Conservation (phyloP, 2,113 vertebrate species). For the Pitta sordida region DNA sequence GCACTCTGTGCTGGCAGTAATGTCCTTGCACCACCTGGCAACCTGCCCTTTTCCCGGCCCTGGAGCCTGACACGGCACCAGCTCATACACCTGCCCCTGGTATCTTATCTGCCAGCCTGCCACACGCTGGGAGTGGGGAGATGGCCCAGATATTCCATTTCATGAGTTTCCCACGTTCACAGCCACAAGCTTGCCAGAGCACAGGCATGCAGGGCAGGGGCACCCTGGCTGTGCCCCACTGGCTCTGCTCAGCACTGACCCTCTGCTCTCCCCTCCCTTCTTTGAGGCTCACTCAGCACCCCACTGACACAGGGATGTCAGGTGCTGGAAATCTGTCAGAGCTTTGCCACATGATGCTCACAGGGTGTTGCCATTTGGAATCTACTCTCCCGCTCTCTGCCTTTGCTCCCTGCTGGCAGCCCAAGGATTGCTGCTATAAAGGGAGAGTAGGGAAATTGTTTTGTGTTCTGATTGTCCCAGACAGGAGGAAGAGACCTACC, state of each 20-base stretch:
- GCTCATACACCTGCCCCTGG: background rate
- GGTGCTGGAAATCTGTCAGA: background rate
- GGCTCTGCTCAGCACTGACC: background rate
- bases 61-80: rapidly evolving
- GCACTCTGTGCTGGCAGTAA: background rate
- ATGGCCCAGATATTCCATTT: background rate
- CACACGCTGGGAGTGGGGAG: background rate
- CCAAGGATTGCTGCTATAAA: background rate
- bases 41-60: background rate
- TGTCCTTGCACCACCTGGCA: background rate
- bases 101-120: background rate
- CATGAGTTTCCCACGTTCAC: background rate
- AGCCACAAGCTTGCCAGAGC: background rate
- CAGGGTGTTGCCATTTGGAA: rapidly evolving
- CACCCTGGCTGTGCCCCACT: background rate
- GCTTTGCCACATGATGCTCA: background rate
- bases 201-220: rapidly evolving
- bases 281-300: background rate
- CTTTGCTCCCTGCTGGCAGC: background rate
- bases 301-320: rapidly evolving
- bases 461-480: background rate
- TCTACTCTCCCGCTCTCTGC: background rate
- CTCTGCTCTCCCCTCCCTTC: background rate
- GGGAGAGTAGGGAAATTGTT: background rate
- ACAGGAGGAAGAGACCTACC: background rate